Evolutionary conservation across 2,797 vertebrate species (phyloP), one percentile per base, ranked within the genome.

Genomic region (Pangasius sanitwongsei): DNA sequence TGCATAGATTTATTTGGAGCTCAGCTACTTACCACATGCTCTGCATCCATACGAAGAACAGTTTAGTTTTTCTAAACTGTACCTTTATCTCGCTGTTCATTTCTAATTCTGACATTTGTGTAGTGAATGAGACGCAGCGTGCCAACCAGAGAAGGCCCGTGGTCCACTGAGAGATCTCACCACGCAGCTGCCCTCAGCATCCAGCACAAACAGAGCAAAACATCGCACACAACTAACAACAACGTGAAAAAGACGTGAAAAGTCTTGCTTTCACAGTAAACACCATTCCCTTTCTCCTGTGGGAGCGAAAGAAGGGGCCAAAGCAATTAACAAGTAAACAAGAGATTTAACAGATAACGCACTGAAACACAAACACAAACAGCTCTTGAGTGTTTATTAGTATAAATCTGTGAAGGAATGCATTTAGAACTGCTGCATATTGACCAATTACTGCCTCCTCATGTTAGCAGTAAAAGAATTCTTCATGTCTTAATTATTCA

Each of bases 311-410:
- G 53, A 89, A 50, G 59, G 92, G 85, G 89, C 90, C 91, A 90
- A 86, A 90, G 90, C 89, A 92, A 92, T 92, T 92, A 92, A 89
- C 88, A 80, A 88, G 91, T 67, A 90, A 91, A 88, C 84, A 86
- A 83, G 80, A 78, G 83, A 89, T 89, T 90, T 88, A 83, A 80
- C 90, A 87, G 85, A 89, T 89, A 90, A 88, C 20, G 37, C 84
- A 89, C 69, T 65, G 69, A 80, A 85, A 89, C 83, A 86, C 83
- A 88, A 87, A 89, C 70, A 85, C 83, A 87, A 87, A 87, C 67
- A 63, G 83, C 53, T 74, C 81, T 74, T 4, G 59, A 90, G 87
- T 34, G 61, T 86, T 75, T 86, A 83, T 90, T 90, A 87, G 67
- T 86, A 57, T n/a, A 85, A 87, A 83, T 89, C 87, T 59, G 77